Evolutionary conservation across 2,888 invertebrate species (phyloP), one percentile per base, ranked within the genome.

Genomic region (Hedychridium roseum): DNA sequence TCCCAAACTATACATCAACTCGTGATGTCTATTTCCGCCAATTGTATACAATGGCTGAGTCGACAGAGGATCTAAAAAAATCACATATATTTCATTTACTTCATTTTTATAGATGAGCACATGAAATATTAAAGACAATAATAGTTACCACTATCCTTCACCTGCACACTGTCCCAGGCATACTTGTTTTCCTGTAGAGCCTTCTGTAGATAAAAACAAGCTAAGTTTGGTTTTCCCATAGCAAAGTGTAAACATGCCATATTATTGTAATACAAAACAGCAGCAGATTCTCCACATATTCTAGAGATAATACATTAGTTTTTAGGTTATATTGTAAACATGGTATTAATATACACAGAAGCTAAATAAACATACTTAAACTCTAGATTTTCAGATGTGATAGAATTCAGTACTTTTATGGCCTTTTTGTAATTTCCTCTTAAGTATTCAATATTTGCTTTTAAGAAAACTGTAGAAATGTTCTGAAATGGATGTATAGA

Each of bases 221-320:
- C 91, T 49, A 93, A 82, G 78, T 89, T 88, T 35, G 89, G 89
- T 80, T 92, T 93, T 14, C 88, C 88, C 79, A 92, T 84, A 26
- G 90, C 88, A 70, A 91, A 86, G 78, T 93, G 89, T 59, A 92
- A 84, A 40, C 90, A 88, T 32, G 90, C 93, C 71, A 92, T 84
- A 70, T 94, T 92, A 72, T 93, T 94, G 71, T 90, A 89, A 66
- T 89, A 87, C 74, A 88, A 80, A 38, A 86, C 82, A 14, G 82
- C 80, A 6, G 86, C 79, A 46, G 83, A 84, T 75, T 88, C 88
- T 2, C 87, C 88, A 53, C 76, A 80, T 21, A 82, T 82, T 58
- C 85, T 84, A 60, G 35, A 76, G 60, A n/a, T n/a, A 35, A n/a
- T 14, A 18, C 20, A 45, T 7, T 43, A n/a, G 18, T 7, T 7